Percentiles rank a stretch among this genome's conserved stretches.
Conservation (phyloP, 2,797 vertebrate species). For the Neoniphon sammara region DNA sequence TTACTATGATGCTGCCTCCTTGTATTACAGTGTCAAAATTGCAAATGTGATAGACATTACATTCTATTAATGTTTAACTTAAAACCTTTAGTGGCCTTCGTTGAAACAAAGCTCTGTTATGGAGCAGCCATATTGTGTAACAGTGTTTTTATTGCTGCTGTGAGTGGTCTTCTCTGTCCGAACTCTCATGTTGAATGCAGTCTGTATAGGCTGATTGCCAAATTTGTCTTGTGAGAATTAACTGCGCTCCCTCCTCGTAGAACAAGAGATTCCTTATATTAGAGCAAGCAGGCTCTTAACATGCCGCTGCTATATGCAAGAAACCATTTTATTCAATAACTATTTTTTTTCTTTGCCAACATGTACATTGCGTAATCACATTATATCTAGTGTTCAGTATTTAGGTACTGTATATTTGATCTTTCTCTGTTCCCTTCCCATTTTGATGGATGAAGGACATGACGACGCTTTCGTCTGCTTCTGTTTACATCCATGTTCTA, state of each 20-base stretch:
- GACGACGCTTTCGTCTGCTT: not conserved
- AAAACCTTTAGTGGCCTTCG: not conserved
- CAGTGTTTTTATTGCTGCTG: conserved; percentile 51
- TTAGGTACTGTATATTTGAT: not conserved
- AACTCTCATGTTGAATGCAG: conserved; percentile 37
- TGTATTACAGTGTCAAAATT: not conserved
- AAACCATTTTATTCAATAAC: conserved; percentile 16
- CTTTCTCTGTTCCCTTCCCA: conserved; percentile 23
- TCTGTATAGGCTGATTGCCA: conserved; percentile 60
- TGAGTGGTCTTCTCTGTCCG: conserved; percentile 50
- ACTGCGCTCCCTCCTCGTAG: conserved; percentile 43
- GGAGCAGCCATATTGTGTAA: conserved; percentile 11
- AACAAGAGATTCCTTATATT: conserved; percentile 53
- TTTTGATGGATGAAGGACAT: conserved; percentile 49
- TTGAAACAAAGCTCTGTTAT: not conserved
- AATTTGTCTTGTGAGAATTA: conserved; percentile 66
- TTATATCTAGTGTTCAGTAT: conserved; percentile 4
- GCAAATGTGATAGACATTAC: not conserved
- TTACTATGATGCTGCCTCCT: not conserved
- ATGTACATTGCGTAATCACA: conserved; percentile 30
- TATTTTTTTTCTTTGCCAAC: not conserved
- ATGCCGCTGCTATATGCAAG: conserved; percentile 29
- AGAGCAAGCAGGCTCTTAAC: conserved; percentile 11
- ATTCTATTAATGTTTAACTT: not conserved
- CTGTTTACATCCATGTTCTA: conserved; percentile 51